phyloP scores from a whole-genome alignment of 2,888 invertebrate species.

The Matsumyia berberina region DNA sequence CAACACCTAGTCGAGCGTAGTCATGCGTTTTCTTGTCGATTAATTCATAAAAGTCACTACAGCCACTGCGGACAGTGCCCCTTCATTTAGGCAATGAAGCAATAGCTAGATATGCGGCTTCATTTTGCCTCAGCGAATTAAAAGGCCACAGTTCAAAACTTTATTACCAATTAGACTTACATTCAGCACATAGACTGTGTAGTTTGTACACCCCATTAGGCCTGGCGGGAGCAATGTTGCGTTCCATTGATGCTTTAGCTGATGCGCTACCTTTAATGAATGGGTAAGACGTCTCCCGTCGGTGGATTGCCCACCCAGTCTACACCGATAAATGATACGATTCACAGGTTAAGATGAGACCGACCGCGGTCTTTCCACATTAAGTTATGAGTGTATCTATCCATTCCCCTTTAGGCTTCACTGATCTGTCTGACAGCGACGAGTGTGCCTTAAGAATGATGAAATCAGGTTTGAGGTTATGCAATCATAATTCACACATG shows the following conservation, averaged over 20 bases:
- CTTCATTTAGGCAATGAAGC: conserved; percentile 39
- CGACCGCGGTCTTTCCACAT: neutral
- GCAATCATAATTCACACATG: conserved; percentile 61
- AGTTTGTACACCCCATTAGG: conserved; percentile 33
- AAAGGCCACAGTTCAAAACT: conserved; percentile 69
- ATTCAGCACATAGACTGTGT: conserved; percentile 5
- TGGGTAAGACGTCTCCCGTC: conserved; percentile 24
- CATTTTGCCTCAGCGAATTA: conserved; percentile 46
- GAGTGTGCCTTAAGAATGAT: conserved; percentile 53
- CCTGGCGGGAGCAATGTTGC: conserved; percentile 58
- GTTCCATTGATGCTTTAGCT: conserved; percentile 56
- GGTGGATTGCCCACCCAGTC: conserved; percentile 37
- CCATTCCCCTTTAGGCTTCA: conserved; percentile 27
- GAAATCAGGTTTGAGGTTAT: conserved; percentile 65
- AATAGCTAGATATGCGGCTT: conserved; percentile 25
- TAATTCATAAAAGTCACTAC: conserved; percentile 19
- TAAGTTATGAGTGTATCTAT: conserved; percentile 2
- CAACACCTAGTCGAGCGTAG: conserved; percentile 29
- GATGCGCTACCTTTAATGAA: conserved; percentile 27
- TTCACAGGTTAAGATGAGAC: conserved; percentile 46
- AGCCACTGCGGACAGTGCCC: neutral
- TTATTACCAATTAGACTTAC: conserved; percentile 63
- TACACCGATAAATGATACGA: conserved; percentile 40
- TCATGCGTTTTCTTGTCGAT: conserved; percentile 49
- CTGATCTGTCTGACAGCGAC: conserved; percentile 26